These are phyloP conservation scores for Limulus polyphemus DNA, from an alignment of 2,888 invertebrate genomes.

Conservation along the genomic window DNA sequence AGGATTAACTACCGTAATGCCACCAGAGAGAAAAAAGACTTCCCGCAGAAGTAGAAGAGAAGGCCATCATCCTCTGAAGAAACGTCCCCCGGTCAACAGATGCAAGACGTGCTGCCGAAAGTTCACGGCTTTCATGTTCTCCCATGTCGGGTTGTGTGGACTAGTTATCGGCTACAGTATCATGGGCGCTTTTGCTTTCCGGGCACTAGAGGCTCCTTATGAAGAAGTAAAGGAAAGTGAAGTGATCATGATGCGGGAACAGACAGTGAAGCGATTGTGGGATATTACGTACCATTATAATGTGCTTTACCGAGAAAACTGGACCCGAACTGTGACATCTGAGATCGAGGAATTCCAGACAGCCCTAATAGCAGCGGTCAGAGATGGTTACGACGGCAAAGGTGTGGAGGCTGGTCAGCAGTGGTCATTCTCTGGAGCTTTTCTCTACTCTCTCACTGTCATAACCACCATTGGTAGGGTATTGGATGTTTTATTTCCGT, in stretches of 20 bases:
- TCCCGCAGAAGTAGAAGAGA: too few species aligned
- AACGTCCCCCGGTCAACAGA: background rate
- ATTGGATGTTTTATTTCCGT: too few species aligned
- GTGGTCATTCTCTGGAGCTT: conserved; percentile 64
- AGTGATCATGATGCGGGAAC: conserved; percentile 47
- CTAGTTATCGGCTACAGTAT: conserved; percentile 81
- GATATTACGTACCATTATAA: conserved; percentile 55
- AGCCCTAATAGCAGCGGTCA: conserved; percentile 47
- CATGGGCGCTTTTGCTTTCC: conserved; percentile 82
- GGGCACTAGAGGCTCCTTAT: conserved; percentile 11
- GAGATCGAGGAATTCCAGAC: conserved; percentile 56
- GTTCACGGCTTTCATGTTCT: conserved; percentile 86
- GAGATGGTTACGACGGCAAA: conserved; percentile 52
- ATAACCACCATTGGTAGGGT: conserved; percentile 56
- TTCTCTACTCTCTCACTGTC: conserved; percentile 23
- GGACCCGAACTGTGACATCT: conserved; percentile 57
- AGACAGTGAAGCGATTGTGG: conserved; percentile 58
- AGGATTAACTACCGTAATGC: too few species aligned
- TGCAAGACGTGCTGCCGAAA: conserved; percentile 48
- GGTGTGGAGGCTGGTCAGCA: conserved; percentile 42
- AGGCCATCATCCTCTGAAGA: too few species aligned
- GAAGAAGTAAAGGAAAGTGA: conserved; percentile 26
- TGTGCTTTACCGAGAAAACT: conserved; percentile 56
- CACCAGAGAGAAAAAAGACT: too few species aligned
- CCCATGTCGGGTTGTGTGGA: conserved; percentile 87